Evolutionary conservation across 2,797 vertebrate genomes (phyloP).

Genomic region (Buphagus erythrorhynchus): DNA sequence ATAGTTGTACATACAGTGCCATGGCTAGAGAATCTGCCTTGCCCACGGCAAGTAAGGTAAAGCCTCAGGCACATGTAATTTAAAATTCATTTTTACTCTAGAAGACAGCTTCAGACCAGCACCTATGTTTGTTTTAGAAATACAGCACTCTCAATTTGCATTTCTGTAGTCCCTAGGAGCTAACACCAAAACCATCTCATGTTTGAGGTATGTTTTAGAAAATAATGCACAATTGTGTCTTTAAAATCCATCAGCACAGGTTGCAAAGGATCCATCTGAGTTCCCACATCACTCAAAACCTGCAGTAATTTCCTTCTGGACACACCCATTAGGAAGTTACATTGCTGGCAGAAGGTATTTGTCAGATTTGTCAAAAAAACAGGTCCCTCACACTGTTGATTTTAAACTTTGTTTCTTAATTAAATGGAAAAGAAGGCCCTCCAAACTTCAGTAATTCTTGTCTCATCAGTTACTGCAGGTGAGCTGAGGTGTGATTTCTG

Average conservation of each 20-base stretch:
- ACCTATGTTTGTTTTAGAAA: conserved; percentile 67
- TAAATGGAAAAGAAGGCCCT: neutral
- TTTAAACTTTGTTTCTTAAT: neutral
- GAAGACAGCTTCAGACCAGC: conserved; percentile 50
- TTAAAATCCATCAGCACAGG: conserved; percentile 16
- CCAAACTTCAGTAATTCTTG: neutral
- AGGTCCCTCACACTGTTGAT: fast-evolving
- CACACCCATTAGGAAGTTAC: neutral
- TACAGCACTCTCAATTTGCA: conserved; percentile 23
- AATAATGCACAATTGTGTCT: conserved; percentile 20
- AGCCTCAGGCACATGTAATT: conserved; percentile 64
- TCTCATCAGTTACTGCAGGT: neutral
- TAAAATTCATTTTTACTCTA: conserved; percentile 68
- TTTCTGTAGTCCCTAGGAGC: conserved; percentile 14
- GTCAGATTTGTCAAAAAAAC: neutral
- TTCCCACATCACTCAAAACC: neutral
- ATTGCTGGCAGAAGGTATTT: neutral
- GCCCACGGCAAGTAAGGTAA: conserved; percentile 70
- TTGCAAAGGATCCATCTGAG: neutral
- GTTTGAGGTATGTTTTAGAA: conserved; percentile 37
- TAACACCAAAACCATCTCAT: conserved; percentile 23
- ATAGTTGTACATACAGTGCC: conserved; percentile 34
- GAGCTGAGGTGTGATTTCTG: neutral
- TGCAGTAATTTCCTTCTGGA: neutral
- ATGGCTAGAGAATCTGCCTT: conserved; percentile 60